Percentiles rank a stretch among this genome's conserved stretches.
phyloP scores from a whole-genome alignment of 2,113 vertebrate genomes.

The Podarcis raffonei region DNA sequence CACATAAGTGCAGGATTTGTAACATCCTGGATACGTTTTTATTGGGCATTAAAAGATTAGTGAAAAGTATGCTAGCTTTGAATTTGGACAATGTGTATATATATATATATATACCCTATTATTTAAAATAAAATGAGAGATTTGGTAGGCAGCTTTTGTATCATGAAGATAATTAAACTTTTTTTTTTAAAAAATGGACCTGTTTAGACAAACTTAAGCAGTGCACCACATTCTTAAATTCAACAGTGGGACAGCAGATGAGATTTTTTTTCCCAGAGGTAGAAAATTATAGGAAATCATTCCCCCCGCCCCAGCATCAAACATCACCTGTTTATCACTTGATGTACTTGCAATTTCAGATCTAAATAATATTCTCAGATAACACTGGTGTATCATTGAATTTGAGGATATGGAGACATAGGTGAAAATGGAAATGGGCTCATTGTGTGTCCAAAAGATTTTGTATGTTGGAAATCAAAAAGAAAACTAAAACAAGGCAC shows the following conservation, averaged over 20 bases:
- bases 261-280: neutral
- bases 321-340: accelerated
- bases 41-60: neutral
- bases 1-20: neutral
- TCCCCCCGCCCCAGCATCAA: neutral
- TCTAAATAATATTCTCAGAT: neutral
- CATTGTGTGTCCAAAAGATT: neutral
- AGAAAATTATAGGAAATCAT: neutral
- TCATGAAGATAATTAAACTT: neutral
- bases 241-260: neutral
- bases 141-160: neutral
- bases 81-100: neutral
- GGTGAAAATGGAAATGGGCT: neutral
- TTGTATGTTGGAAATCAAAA: neutral
- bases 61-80: neutral
- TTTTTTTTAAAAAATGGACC: constrained; percentile 10
- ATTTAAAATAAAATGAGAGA: neutral
- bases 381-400: neutral
- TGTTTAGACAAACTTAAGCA: neutral
- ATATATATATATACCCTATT: no score
- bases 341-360: neutral
- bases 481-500: neutral
- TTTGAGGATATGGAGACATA: neutral
- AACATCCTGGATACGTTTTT: neutral
- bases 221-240: neutral